phyloP scores from a whole-genome alignment of 1,140 invertebrate genomes.

The Prorops nasuta region DNA sequence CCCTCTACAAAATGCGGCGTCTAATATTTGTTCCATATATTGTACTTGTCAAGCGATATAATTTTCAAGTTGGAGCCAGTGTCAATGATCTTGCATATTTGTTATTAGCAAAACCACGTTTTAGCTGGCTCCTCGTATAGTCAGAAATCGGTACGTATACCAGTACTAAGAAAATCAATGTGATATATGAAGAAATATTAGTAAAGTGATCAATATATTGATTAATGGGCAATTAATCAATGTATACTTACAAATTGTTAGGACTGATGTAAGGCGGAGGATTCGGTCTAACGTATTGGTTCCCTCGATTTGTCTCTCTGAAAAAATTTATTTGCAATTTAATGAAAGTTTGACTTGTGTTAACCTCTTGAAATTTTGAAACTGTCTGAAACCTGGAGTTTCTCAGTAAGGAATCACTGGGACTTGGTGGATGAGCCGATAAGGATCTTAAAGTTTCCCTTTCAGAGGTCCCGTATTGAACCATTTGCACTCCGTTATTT shows the following conservation, averaged over 20 bases:
- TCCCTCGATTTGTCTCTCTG: slow-evolving; percentile 39
- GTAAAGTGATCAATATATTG: too few relatives aligned
- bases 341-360: not conserved
- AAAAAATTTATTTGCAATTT: slow-evolving; percentile 6
- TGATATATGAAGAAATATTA: too few relatives aligned
- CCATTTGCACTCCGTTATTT: slow-evolving; percentile 54
- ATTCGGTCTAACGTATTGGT: slow-evolving; percentile 51
- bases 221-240: too few relatives aligned
- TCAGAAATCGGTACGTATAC: slow-evolving; percentile 49
- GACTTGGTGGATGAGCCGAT: slow-evolving; percentile 43
- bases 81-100: slow-evolving; percentile 33
- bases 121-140: slow-evolving; percentile 53
- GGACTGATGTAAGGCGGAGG: slow-evolving; percentile 49
- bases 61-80: slow-evolving; percentile 42
- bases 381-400: slow-evolving; percentile 50
- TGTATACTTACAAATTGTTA: slow-evolving; percentile 44
- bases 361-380: slow-evolving; percentile 22
- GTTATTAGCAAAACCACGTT: slow-evolving; percentile 54
- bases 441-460: slow-evolving; percentile 47
- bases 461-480: slow-evolving; percentile 47
- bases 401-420: slow-evolving; percentile 40
- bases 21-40: too few relatives aligned
- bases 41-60: too few relatives aligned
- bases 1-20: too few relatives aligned
- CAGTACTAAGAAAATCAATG: slow-evolving; percentile 33